Conservation (phyloP, 1,140 invertebrate genomes). For the Phocides pigmalion region DNA sequence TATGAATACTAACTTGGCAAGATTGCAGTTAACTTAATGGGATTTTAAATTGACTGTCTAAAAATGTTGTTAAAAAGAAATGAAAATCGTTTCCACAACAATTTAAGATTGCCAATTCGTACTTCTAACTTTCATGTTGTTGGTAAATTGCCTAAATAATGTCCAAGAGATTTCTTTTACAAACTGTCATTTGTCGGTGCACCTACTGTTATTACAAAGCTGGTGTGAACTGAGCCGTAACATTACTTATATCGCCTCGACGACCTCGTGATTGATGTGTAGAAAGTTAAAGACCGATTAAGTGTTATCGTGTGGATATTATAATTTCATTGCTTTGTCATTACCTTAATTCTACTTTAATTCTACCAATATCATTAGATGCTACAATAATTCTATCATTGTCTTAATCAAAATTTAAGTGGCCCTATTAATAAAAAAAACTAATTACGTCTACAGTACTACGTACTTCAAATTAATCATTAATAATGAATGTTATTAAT, state of each 20-base stretch:
- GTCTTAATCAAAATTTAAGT: neutral
- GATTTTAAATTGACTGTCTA: neutral
- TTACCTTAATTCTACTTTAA: slow-evolving; percentile 32
- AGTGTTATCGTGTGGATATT: slow-evolving; percentile 48
- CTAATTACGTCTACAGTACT: too few species aligned
- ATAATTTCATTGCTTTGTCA: slow-evolving; percentile 52
- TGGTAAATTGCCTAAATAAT: slow-evolving; percentile 41
- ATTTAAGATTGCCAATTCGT: slow-evolving; percentile 7
- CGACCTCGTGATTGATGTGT: slow-evolving; percentile 69
- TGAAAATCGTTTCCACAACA: too few species aligned
- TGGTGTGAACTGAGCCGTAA: slow-evolving; percentile 65
- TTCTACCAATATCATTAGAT: slow-evolving; percentile 1
- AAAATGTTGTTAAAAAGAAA: neutral
- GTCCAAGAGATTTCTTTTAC: slow-evolving; percentile 48
- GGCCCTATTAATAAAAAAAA: too few species aligned
- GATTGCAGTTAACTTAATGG: neutral
- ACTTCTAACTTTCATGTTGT: slow-evolving; percentile 20
- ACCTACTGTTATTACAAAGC: slow-evolving; percentile 55
- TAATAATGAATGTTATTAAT: too few species aligned
- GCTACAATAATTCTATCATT: neutral
- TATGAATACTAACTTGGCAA: neutral
- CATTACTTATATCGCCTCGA: slow-evolving; percentile 53
- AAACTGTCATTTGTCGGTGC: slow-evolving; percentile 54
- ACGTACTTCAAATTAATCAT: too few species aligned
- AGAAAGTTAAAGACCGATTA: slow-evolving; percentile 66